Evolutionary conservation across 2,113 vertebrate genomes (phyloP), one percentile per base, ranked within the genome.

Genomic region (Melanerpes formicivorus): DNA sequence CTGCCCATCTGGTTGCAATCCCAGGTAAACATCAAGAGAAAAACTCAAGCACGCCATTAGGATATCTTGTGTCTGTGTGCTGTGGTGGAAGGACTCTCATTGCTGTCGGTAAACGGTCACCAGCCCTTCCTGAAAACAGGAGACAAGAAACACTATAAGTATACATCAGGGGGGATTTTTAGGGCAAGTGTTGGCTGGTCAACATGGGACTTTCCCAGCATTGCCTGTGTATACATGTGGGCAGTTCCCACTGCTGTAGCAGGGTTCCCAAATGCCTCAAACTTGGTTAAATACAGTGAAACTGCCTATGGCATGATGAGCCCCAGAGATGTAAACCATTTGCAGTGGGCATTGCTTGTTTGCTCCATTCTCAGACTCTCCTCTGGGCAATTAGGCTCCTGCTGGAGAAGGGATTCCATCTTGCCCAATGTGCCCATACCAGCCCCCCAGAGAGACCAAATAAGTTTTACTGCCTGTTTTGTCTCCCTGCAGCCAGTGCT

Each of bases 1-100:
- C 70, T 72, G 74, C 55, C 86, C 80, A 34, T 75, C 77, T 96
- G 95, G 95, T 92, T 81, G 59, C 62, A 84, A 19, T 88, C 92
- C 96, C 74, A 84, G 34, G 55, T 70, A 94, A 96, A 93, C 58
- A 91, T 7, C 11, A 75, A 44, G 46, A 56, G 64, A 67, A 46
- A 60, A 67, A 63, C 23, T 5, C 48, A 62, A 65, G 25, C 0
- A 0, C 1, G 9, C 6, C 40, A 83, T 87, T 65, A 55, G 73
- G 23, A n/a, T 84, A 64, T 93, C 50, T 94, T 0, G 0, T 90
- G 95, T 74, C 93, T 91, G 72, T 50, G 65, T 85, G 37, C 60
- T 91, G 94, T 0, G 22, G 95, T 91, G 73, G 72, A 83, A 83
- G 42, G 29, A 67, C 62, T 91, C 79, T 95, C 76, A 82, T 4